Conservation (phyloP, 2,113 vertebrate species). For the Propithecus coquereli region DNA sequence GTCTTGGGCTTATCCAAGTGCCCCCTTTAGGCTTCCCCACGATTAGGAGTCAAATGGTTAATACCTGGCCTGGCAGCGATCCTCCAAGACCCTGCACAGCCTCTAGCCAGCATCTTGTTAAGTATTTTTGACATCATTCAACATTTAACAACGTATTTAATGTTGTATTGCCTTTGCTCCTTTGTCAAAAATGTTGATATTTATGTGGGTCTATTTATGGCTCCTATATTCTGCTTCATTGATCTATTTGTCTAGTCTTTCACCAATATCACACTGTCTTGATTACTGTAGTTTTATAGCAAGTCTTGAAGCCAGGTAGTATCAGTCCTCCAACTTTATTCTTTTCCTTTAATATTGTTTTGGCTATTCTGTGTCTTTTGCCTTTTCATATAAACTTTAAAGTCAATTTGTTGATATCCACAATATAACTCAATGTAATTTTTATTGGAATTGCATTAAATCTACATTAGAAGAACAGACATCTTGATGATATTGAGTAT, state of each 20-base stretch:
- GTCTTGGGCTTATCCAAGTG: not conserved
- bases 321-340: not conserved
- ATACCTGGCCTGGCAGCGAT: not conserved
- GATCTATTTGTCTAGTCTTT: not conserved
- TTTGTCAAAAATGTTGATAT: not conserved
- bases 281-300: not conserved
- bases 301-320: not conserved
- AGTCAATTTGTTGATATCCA: not conserved
- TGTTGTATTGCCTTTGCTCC: not conserved
- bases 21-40: not conserved
- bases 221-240: not conserved
- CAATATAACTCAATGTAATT: not conserved
- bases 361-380: not conserved
- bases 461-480: not conserved
- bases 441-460: not conserved
- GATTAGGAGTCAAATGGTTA: not conserved
- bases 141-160: not conserved
- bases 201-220: not conserved
- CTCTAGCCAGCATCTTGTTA: not conserved
- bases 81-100: not conserved
- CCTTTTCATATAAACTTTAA: not conserved
- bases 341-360: not conserved
- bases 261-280: not conserved
- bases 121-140: not conserved
- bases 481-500: not conserved